A percentile compares a stretch with the other conserved stretches of the same genome.
Evolutionary conservation across 23 tunicate species (phyloP).

Genomic region (Clavelina lepadiformis): DNA sequence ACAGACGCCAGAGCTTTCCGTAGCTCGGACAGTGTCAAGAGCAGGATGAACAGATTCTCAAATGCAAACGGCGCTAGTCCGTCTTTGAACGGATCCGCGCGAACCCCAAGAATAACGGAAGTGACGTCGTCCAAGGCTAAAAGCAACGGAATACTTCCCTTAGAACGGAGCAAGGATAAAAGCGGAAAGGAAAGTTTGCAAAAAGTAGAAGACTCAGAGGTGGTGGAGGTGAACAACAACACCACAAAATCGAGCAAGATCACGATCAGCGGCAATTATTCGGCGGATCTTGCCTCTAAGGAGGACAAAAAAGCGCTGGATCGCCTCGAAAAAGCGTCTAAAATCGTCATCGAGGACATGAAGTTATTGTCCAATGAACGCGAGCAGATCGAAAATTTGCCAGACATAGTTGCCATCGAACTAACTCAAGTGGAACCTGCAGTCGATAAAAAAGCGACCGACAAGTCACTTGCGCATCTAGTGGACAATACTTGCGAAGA

Average conservation of each 20-base stretch:
- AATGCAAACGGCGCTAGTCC: slow-evolving; percentile 1
- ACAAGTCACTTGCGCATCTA: no score
- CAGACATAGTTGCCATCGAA: slow-evolving; percentile 7
- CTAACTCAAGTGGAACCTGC: slow-evolving; percentile 9
- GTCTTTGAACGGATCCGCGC: slow-evolving; percentile 13
- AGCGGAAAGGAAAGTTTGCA: not conserved
- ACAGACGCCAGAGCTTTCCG: slow-evolving; percentile 37
- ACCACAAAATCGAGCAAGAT: slow-evolving; percentile 1
- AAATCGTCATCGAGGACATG: slow-evolving; percentile 19
- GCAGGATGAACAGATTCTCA: slow-evolving; percentile 65
- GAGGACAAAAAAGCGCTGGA: slow-evolving; percentile 1
- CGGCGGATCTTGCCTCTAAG: not conserved
- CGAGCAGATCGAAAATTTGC: not conserved
- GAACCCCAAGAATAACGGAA: not conserved
- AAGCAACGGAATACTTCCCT: slow-evolving; percentile 1
- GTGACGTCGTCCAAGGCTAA: no score
- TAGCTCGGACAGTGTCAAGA: slow-evolving; percentile 35
- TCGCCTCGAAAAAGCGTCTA: slow-evolving; percentile 11
- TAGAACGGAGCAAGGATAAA: not conserved
- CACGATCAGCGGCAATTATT: not conserved
- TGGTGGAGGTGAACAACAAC: not conserved
- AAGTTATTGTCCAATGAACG: slow-evolving; percentile 8
- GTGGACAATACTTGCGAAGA: no score
- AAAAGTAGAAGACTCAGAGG: not conserved
- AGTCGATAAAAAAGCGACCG: slow-evolving; percentile 7